Conservation (phyloP, 2,113 vertebrate genomes). For the Tenebrosternarchus preto region DNA sequence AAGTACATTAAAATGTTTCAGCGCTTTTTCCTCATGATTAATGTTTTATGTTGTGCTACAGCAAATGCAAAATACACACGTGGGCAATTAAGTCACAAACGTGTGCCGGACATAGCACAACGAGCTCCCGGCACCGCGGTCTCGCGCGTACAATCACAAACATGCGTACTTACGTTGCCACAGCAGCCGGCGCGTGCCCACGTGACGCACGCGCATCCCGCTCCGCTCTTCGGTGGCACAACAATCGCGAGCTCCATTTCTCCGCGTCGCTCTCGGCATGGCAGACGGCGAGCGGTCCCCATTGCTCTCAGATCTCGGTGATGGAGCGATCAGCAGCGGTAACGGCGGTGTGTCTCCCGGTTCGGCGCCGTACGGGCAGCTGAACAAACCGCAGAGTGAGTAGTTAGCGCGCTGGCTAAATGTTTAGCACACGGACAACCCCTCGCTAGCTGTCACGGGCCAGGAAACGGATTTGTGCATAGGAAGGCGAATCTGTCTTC, state of each 20-base stretch:
- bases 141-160: neutral
- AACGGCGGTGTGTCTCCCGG: conserved; percentile 73
- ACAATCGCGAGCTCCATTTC: conserved; percentile 45
- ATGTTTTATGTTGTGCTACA: too few relatives aligned
- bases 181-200: conserved; percentile 66
- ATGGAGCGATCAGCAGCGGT: conserved; percentile 70
- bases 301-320: conserved; percentile 77
- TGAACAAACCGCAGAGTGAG: conserved; percentile 78
- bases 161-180: conserved; percentile 57
- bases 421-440: neutral
- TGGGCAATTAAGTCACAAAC: too few relatives aligned
- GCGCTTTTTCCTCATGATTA: too few relatives aligned
- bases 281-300: conserved; percentile 82
- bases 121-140: too few relatives aligned
- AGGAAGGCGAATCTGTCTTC: neutral
- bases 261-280: conserved; percentile 72
- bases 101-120: too few relatives aligned
- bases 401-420: conserved; percentile 38
- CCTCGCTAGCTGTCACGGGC: neutral
- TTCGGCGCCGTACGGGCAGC: conserved; percentile 66
- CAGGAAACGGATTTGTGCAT: neutral
- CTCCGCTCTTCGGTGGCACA: conserved; percentile 41
- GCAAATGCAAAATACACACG: too few relatives aligned
- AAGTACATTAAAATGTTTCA: neutral
- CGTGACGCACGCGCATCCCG: conserved; percentile 71